Percentiles rank a stretch among this genome's conserved stretches.
Conservation (phyloP, 2,888 invertebrate genomes). For the Tortrix viridana region DNA sequence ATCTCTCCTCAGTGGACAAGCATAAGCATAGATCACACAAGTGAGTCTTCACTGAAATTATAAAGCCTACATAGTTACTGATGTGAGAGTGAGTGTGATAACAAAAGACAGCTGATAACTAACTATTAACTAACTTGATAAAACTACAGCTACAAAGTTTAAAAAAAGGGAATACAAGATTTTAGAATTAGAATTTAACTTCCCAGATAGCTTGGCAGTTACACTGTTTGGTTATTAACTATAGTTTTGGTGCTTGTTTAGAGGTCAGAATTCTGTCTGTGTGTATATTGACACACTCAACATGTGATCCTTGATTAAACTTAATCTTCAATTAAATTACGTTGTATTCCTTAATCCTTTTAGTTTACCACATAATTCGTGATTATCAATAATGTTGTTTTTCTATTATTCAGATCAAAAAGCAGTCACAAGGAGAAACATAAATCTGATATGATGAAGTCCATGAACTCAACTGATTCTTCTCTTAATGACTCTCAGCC, state of each 20-base stretch:
- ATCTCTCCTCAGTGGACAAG: conserved; percentile 84
- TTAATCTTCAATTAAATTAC: too few relatives aligned
- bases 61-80: not conserved
- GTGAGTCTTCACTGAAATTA: conserved; percentile 55
- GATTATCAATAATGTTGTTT: conserved; percentile 1
- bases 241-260: too few relatives aligned
- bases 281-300: conserved; percentile 1
- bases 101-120: too few relatives aligned
- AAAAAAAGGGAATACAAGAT: too few relatives aligned
- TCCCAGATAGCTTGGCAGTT: too few relatives aligned
- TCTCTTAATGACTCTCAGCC: conserved; percentile 72
- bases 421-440: conserved; percentile 87
- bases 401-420: conserved; percentile 80
- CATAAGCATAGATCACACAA: conserved; percentile 84
- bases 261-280: too few relatives aligned
- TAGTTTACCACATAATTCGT: not conserved
- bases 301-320: not conserved
- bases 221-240: too few relatives aligned
- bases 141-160: too few relatives aligned
- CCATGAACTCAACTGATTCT: conserved; percentile 66
- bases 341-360: too few relatives aligned
- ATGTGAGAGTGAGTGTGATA: too few relatives aligned
- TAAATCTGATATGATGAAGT: conserved; percentile 86
- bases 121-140: too few relatives aligned
- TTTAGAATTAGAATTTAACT: too few relatives aligned